phyloP scores from a whole-genome alignment of 1,140 invertebrate genomes.

The Anadara kagoshimensis region DNA sequence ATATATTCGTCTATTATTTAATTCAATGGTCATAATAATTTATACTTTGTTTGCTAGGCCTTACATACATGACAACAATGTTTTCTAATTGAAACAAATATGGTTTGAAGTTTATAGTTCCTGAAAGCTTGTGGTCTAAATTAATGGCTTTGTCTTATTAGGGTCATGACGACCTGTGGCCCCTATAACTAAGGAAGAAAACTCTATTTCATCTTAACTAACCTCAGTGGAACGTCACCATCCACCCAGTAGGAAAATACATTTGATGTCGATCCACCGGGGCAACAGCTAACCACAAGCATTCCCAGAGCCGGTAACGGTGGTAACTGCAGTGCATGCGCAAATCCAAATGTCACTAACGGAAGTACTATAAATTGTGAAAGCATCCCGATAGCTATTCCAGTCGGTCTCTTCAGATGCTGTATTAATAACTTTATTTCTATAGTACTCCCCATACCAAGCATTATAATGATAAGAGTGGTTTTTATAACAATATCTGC shows the following conservation, averaged over 20 bases:
- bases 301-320: constrained; percentile 63
- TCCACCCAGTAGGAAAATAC: constrained; percentile 73
- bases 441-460: constrained; percentile 69
- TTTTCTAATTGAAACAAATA: too few relatives aligned
- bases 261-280: constrained; percentile 73
- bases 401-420: constrained; percentile 69
- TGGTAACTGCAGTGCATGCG: constrained; percentile 48
- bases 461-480: constrained; percentile 66
- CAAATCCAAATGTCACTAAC: constrained; percentile 64
- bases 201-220: background rate
- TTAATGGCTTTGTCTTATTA: too few relatives aligned
- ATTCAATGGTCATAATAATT: too few relatives aligned
- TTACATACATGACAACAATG: too few relatives aligned
- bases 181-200: too few relatives aligned
- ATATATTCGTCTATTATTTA: too few relatives aligned
- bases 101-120: too few relatives aligned
- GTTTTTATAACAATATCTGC: constrained; percentile 57
- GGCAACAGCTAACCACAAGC: constrained; percentile 70
- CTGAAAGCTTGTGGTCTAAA: too few relatives aligned
- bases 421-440: constrained; percentile 49
- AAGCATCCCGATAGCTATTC: constrained; percentile 71
- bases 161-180: too few relatives aligned
- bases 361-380: constrained; percentile 74
- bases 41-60: too few relatives aligned
- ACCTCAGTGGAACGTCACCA: constrained; percentile 74